Base-by-base conservation (phyloP, 2,797 vertebrate species). In the Buphagus erythrorhynchus region DNA sequence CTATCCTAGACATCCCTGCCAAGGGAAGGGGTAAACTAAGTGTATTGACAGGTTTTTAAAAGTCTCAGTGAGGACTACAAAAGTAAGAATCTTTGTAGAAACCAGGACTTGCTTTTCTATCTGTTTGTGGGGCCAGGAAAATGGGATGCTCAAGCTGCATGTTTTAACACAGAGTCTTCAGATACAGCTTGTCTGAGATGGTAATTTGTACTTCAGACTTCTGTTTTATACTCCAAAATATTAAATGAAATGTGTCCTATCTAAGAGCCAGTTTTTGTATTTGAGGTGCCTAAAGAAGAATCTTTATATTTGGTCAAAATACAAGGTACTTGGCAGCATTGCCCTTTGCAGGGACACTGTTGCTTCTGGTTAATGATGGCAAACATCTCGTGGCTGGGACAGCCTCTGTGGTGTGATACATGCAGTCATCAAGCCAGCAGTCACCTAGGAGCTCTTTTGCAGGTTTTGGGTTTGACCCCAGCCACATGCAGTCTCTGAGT, bases 391-490 rank as follows among this genome's bases (percentile, higher is more conserved):
- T 3, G 49, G 13, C 31, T 71, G 42, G 38, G 29, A 71, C 59
- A 72, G 43, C 45, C 24, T 58, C 28, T 83, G 35, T 51, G 74
- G 38, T 1, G 10, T 78, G 77, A 78, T n/a, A 72, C 31, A 28
- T n/a, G 38, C 52, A 55, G 42, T 46, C n/a, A 74, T 82, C 29
- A 19, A 75, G 71, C 7, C 65, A 62, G 54, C 72, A 91, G 48
- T 81, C 90, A 90, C 88, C 65, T 38, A 36, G 83, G n/a, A 95
- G 63, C 61, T 75, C 63, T 75, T 45, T 46, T 90, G 38, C 40
- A 86, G 36, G 51, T 89, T 94, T 93, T 80, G 16, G 33, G 29
- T 71, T 88, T 93, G 65, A 95, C 65, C 81, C 51, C 65, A 78
- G 62, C 19, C 31, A 62, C 31, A 49, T 24, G 10, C 28, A 59